Base-by-base conservation (phyloP, 2,888 invertebrate genomes). In the Achlya flavicornis region DNA sequence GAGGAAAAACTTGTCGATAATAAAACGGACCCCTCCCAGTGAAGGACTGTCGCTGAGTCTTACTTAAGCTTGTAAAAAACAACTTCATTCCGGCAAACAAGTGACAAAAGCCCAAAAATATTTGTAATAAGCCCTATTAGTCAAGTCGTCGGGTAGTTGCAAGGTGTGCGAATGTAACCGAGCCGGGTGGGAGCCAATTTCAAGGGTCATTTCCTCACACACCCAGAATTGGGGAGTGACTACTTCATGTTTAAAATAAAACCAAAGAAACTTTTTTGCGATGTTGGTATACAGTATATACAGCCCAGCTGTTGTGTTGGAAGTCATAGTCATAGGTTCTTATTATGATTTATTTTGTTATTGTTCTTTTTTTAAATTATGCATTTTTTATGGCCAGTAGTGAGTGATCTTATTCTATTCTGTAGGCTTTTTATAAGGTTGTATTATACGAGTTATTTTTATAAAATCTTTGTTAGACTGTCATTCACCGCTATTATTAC, bases 201-300 rank as follows among this genome's bases (percentile, higher is more conserved):
- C 92, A 92, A 88, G 93, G 91, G 83, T 83, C 92, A 92, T 93
- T 93, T 91, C 86, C 87, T 82, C 81, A 80, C 87, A 86, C 87
- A 82, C 88, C 87, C 88, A 79, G 76, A 74, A 71, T 73, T 76
- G 80, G 80, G 80, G 70, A 72, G 75, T 32, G 65, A 63, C 66
- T 70, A 73, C 68, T 66, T 69, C 76, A 74, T 73, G 75, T 80
- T 79, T 81, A 79, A 87, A 85, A 86, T 83, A 81, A 85, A 84
- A 82, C 80, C 79, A 75, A 79, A 85, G 81, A 80, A 75, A 75
- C 74, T 74, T 71, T 70, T 80, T 80, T 68, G 62, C 66, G 66
- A 61, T 71, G 74, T 72, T 71, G 68, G 67, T 70, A 69, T 66
- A 75, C 26, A 26, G 26, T 26, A 26, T 26, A 26, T 26, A 26